These are phyloP conservation scores for Sitta europaea DNA, from an alignment of 2,113 vertebrate genomes.

Conservation along the genomic window DNA sequence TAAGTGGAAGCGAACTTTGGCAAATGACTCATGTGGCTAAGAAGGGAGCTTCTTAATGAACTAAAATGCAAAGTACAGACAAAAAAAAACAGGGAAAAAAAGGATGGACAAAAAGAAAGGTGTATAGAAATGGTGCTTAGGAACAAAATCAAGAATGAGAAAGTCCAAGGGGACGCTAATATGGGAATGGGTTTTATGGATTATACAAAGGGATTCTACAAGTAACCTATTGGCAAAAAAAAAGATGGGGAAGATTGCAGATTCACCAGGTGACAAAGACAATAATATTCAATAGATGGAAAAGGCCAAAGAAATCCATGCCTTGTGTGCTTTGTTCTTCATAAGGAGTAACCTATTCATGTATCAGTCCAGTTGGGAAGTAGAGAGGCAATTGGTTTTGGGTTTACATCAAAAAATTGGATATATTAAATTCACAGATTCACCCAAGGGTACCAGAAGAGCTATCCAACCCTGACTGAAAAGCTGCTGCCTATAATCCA, in stretches of 20 bases:
- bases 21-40: not conserved
- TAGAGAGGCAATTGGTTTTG: not conserved
- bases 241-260: not conserved
- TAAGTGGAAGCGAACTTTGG: not conserved
- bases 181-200: not conserved
- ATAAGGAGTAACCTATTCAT: not conserved
- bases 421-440: not conserved
- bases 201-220: not conserved
- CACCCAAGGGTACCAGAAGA: not conserved
- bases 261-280: not conserved
- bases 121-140: not conserved
- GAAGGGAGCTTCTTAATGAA: not conserved
- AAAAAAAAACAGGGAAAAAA: not conserved
- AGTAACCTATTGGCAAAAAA: not conserved
- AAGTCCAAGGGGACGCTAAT: not conserved
- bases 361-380: not conserved
- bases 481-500: not conserved
- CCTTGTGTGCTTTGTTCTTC: fast-evolving
- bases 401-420: not conserved
- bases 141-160: not conserved
- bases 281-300: not conserved
- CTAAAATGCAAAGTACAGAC: not conserved
- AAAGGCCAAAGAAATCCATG: not conserved
- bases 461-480: not conserved
- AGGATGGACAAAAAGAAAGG: not conserved